Conservation (phyloP, 2,888 invertebrate genomes). For the Microchrysa polita region DNA sequence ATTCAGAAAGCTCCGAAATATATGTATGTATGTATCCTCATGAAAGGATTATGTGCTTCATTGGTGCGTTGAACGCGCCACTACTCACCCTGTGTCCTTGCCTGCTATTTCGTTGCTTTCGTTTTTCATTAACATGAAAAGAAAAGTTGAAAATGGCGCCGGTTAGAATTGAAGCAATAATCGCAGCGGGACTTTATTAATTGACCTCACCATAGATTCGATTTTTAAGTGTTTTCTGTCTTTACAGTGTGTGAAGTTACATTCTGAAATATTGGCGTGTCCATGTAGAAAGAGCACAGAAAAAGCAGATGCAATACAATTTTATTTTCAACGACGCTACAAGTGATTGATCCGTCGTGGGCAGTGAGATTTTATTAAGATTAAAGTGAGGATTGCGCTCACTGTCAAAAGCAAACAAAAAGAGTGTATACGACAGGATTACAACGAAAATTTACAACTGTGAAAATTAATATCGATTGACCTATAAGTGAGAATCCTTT, state of each 20-base stretch:
- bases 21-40: background rate
- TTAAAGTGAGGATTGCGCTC: background rate
- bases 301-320: slow-evolving; percentile 3
- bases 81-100: slow-evolving; percentile 28
- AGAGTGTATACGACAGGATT: background rate
- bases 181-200: slow-evolving; percentile 25
- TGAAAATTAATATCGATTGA: background rate
- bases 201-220: background rate
- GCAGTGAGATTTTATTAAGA: background rate
- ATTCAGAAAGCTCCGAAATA: slow-evolving; percentile 2
- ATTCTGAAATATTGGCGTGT: background rate
- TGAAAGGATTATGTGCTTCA: slow-evolving; percentile 18
- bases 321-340: background rate
- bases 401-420: background rate
- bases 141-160: slow-evolving; percentile 48
- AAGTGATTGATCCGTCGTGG: slow-evolving; percentile 30
- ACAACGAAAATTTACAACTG: background rate
- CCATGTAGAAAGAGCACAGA: background rate
- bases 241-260: background rate
- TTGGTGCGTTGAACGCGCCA: slow-evolving; percentile 33
- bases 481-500: slow-evolving; percentile 22
- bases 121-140: slow-evolving; percentile 7
- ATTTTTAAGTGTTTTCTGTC: background rate
- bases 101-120: slow-evolving; percentile 23
- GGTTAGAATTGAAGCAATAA: slow-evolving; percentile 40